These are phyloP conservation scores for Ellobium chinense DNA, from an alignment of 2,888 invertebrate species.

Conservation along the genomic window DNA sequence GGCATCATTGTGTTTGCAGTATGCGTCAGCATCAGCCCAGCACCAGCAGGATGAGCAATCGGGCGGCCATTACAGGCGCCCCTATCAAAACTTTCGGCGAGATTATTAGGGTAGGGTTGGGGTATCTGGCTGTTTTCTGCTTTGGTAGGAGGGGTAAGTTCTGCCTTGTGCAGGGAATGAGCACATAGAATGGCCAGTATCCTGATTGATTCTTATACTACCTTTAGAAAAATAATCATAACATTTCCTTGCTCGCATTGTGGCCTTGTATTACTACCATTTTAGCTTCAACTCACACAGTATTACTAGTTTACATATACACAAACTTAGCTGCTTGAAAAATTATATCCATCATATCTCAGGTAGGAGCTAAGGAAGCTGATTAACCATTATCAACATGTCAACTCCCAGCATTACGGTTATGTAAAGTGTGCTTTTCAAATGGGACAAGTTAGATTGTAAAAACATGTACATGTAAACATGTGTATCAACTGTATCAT, in stretches of 20 bases:
- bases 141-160: slow-evolving; percentile 48
- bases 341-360: no score
- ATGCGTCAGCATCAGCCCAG: slow-evolving; percentile 53
- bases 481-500: no score
- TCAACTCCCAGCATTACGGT: no score
- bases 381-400: no score
- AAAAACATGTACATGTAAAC: no score
- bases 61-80: slow-evolving; percentile 60
- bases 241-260: neutral
- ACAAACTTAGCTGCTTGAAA: no score
- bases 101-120: slow-evolving; percentile 66
- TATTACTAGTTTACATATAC: no score
- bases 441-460: no score
- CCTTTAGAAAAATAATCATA: neutral
- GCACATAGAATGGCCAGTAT: neutral
- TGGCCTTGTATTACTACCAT: neutral
- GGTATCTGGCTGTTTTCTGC: slow-evolving; percentile 12
- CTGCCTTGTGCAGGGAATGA: neutral
- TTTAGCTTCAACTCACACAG: no score
- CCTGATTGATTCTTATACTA: neutral
- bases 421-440: no score
- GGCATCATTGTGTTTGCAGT: slow-evolving; percentile 42
- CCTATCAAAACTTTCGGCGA: slow-evolving; percentile 64
- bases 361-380: no score
- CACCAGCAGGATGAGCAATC: slow-evolving; percentile 55